Evolutionary conservation across 1,140 invertebrate genomes (phyloP).

Genomic region (Hestina assimilis): DNA sequence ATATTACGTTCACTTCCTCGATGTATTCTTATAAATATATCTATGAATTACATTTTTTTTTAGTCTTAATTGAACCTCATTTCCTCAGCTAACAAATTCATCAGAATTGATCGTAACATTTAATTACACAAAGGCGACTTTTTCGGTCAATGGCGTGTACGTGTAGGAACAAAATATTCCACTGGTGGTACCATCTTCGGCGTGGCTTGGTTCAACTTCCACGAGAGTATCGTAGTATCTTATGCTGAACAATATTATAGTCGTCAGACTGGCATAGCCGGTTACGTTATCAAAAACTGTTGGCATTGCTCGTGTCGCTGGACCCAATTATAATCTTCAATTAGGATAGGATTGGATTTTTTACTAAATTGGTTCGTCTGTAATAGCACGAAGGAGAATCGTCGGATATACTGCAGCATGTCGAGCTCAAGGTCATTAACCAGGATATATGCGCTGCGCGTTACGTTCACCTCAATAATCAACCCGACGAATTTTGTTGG

Average conservation of each 20-base stretch:
- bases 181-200: constrained; percentile 57
- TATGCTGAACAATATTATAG: constrained; percentile 80
- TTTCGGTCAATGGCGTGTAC: constrained; percentile 34
- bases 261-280: constrained; percentile 59
- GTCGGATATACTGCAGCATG: constrained; percentile 39
- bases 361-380: constrained; percentile 2
- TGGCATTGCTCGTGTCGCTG: constrained; percentile 35
- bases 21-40: too few species aligned
- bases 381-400: constrained; percentile 32
- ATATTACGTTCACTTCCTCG: too few species aligned
- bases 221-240: constrained; percentile 68
- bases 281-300: constrained; percentile 36
- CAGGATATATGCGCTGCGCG: constrained; percentile 50
- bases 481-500: too few species aligned
- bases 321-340: constrained; percentile 37
- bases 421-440: constrained; percentile 72
- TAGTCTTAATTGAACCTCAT: too few species aligned
- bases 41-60: too few species aligned
- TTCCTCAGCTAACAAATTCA: too few species aligned
- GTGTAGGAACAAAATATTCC: constrained; percentile 41
- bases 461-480: constrained; percentile 45
- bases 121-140: constrained; percentile 28
- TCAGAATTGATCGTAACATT: too few species aligned
- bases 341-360: constrained; percentile 44
- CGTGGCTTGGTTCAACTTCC: constrained; percentile 61